Evolutionary conservation across 2,888 invertebrate species (phyloP), one percentile per base, ranked within the genome.

Genomic region (Tiliacea aurago): DNA sequence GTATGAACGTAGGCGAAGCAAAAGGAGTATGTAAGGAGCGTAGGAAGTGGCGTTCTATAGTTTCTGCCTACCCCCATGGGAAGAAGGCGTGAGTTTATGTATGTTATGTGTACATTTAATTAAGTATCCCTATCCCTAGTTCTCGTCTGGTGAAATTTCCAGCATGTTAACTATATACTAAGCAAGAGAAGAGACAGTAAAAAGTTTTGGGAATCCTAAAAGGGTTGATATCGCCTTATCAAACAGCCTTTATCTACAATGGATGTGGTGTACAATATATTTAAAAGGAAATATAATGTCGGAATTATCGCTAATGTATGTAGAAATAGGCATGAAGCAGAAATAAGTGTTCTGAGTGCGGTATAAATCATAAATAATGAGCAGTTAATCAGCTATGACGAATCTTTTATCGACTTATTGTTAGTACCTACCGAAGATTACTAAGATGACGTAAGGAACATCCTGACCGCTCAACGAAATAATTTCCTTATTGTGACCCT

Each of bases 361-460:
- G n/a, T n/a, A 33, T 69, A 72, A 49, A 72, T 51, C 28, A 55
- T 43, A 70, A 53, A 62, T 28, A n/a, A 74, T 23, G 15, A 51
- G 20, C n/a, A 37, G 18, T 0, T 66, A 61, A 77, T 65, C 72
- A 77, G 56, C 65, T 58, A 72, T 80, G 80, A 80, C 80, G 72
- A 81, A 72, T 58, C 37, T 62, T 28, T 0, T 62, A 37, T 67
- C 67, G 66, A 63, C 28, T 68, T 62, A 61, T 61, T 65, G 65
- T 66, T 68, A 55, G 61, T 28, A 53, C 11, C 59, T 68, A 65
- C 68, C 20, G 56, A 79, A 28, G 20, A 58, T 47, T 56, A 53
- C 20, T 7, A 20, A 9, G 49, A 69, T 49, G 70, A 80, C 55
- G 56, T 65, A 73, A 62, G 56, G 51, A 55, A 45, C 9, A 20